Base-by-base conservation (phyloP, 2,888 invertebrate genomes). In the Macrosiphum euphorbiae region DNA sequence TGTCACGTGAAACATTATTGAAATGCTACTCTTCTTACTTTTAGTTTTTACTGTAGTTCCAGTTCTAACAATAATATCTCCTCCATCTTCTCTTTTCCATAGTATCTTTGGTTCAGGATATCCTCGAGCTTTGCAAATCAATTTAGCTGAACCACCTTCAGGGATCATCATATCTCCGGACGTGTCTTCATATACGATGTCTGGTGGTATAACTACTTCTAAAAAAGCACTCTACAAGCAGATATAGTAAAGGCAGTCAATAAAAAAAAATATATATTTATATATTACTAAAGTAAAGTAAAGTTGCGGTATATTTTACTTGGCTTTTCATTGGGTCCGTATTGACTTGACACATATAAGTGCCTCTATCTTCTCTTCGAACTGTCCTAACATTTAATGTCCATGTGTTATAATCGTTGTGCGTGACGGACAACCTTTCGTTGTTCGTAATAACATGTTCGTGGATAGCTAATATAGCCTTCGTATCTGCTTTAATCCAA, bases 311-410 rank as follows among this genome's bases (percentile, higher is more conserved):
- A 11, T 87, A 44, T 95, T 96, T 96, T 96, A 98, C 98, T 97
- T 98, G 98, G 97, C 98, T 98, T 96, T 98, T 98, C 98, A 98
- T 98, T 90, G 98, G 98, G 96, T 98, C 98, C 94, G 98, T 98
- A 96, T 98, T 98, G 95, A 99, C 98, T 97, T 99, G 98, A 96
- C 98, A 98, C 98, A 98, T 98, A 96, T 98, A 98, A 96, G 98
- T 97, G 95, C 98, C 98, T 94, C 98, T 96, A 96, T 99, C 98
- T 96, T 98, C 98, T 95, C 98, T 97, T 96, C 97, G 97, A 95
- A 98, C 98, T 95, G 97, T 97, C 95, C 97, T 97, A 96, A 99
- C 98, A 96, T 97, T 98, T 95, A 99, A 97, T 94, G 98, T 98
- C 98, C 98, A 98, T 95, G 98, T 98, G 96, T 98, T 98, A 96